phyloP scores from a whole-genome alignment of 2,888 invertebrate species.

The Tubulanus polymorphus region DNA sequence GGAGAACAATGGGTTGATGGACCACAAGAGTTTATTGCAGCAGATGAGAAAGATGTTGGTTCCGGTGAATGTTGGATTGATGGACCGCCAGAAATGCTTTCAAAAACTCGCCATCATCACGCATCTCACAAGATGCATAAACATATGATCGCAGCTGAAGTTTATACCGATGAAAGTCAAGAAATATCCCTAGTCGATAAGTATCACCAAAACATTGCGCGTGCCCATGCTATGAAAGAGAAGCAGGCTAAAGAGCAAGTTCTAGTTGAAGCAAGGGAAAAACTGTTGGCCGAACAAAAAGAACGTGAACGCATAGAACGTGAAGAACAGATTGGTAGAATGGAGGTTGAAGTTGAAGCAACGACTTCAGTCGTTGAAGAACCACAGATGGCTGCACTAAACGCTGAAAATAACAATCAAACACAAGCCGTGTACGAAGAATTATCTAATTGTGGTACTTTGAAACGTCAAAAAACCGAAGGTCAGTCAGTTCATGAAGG shows the following conservation, averaged over 20 bases:
- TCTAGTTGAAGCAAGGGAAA: not conserved
- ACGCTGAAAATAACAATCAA: not conserved
- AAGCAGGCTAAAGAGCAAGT: not conserved
- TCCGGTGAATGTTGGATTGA: slow-evolving; percentile 60
- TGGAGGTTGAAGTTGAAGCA: not conserved
- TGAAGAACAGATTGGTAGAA: not conserved
- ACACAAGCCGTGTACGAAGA: no score
- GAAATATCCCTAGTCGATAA: not conserved
- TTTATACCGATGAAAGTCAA: no score
- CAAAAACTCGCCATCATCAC: slow-evolving; percentile 10
- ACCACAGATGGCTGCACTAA: not conserved
- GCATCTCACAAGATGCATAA: not conserved
- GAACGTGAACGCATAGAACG: not conserved
- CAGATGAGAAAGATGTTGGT: slow-evolving; percentile 15
- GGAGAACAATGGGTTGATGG: slow-evolving; percentile 95
- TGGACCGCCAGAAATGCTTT: slow-evolving; percentile 46
- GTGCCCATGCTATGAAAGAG: not conserved
- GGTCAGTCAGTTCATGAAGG: not conserved
- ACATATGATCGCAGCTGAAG: not conserved
- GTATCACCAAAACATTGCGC: not conserved
- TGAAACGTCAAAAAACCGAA: not conserved
- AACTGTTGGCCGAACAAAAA: not conserved
- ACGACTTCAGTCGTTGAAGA: not conserved
- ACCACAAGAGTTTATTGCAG: slow-evolving; percentile 61
- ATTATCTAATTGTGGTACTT: no score